A percentile compares a stretch with the other conserved stretches of the same genome.
phyloP scores from a whole-genome alignment of 2,113 vertebrate genomes.

The Dromiciops gliroides region DNA sequence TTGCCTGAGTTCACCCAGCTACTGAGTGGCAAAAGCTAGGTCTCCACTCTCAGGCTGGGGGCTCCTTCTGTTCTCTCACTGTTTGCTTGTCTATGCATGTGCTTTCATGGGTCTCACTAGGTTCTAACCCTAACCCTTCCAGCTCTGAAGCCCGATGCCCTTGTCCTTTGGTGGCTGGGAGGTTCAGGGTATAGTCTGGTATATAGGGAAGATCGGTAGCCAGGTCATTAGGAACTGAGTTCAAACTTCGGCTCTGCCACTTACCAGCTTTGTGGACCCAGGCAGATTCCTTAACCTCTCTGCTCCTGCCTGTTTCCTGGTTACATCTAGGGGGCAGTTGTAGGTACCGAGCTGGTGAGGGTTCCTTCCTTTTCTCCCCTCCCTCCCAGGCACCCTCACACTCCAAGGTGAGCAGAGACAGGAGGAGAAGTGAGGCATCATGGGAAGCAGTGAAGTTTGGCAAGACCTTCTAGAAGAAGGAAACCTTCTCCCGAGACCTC shows the following conservation, averaged over 20 bases:
- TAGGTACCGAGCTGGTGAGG: neutral
- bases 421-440: neutral
- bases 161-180: no score
- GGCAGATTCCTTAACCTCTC: no score
- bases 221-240: no score
- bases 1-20: neutral
- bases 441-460: neutral
- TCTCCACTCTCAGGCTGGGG: neutral
- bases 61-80: neutral
- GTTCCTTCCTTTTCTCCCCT: neutral
- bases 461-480: neutral
- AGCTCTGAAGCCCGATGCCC: neutral
- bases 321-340: no score
- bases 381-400: neutral
- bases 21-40: neutral
- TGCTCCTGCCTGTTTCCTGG: no score
- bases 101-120: neutral
- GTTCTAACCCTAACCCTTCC: no score
- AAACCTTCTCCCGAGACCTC: no score
- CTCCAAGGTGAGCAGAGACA: neutral
- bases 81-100: neutral
- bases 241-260: no score
- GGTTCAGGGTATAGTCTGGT: no score
- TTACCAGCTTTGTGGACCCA: no score
- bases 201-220: no score